Evolutionary conservation across 2,797 vertebrate genomes (phyloP).

Genomic region (Arctocebus calabarensis): DNA sequence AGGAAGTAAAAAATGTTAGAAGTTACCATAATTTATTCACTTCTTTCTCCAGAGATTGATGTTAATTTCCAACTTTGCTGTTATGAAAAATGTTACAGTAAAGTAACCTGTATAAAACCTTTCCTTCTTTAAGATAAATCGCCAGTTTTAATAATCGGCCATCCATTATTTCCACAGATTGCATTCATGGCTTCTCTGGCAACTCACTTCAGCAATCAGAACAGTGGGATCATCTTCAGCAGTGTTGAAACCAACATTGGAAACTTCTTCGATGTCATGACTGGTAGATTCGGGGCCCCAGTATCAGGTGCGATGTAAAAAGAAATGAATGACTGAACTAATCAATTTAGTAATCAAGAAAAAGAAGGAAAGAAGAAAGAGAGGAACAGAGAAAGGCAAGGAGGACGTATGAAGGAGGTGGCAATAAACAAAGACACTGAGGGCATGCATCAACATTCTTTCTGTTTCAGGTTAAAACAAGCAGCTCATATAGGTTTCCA

Average conservation of each 20-base stretch:
- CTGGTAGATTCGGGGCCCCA: slow-evolving; percentile 90
- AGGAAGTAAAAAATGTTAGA: background rate
- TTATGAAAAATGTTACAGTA: background rate
- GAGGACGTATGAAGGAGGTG: no score
- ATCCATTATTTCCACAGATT: slow-evolving; percentile 83
- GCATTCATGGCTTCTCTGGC: slow-evolving; percentile 92
- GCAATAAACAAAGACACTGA: background rate
- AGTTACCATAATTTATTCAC: background rate
- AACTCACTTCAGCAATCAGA: slow-evolving; percentile 92
- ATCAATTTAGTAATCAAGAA: background rate
- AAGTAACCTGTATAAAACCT: background rate
- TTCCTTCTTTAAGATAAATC: slow-evolving; percentile 30
- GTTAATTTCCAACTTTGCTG: background rate
- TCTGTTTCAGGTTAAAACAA: background rate
- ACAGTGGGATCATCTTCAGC: slow-evolving; percentile 92
- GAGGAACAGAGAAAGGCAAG: fast-evolving
- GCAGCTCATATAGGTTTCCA: background rate
- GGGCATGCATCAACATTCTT: background rate
- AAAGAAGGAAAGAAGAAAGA: fast-evolving
- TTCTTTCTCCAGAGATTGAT: background rate
- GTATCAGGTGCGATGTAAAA: slow-evolving; percentile 88
- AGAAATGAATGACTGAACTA: background rate
- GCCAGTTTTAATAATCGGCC: fast-evolving
- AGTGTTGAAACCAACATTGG: slow-evolving; percentile 91
- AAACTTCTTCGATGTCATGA: slow-evolving; percentile 92